Conservation (phyloP, 2,797 vertebrate species). For the Apodemus agrarius region DNA sequence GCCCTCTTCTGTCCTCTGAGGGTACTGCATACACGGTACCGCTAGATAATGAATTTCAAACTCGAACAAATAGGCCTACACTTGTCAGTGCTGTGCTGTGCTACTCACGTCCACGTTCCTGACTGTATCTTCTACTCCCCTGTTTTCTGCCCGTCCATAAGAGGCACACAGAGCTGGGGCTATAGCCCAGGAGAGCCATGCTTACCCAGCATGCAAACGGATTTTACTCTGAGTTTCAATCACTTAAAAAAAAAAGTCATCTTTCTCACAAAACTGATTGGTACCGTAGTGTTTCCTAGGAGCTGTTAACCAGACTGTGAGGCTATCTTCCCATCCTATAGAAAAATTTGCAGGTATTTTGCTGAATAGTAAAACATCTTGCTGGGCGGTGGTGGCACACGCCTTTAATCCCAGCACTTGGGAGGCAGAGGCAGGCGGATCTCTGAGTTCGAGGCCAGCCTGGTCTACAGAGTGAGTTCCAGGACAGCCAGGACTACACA, state of each 20-base stretch:
- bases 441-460: too few species aligned
- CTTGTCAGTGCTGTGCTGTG: background rate
- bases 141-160: background rate
- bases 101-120: background rate
- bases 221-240: background rate
- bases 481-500: too few species aligned
- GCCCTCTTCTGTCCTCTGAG: background rate
- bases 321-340: background rate
- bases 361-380: background rate
- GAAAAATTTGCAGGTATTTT: background rate
- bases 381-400: too few species aligned
- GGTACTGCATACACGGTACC: background rate
- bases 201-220: background rate
- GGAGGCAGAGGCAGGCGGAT: too few species aligned
- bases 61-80: background rate
- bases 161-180: background rate
- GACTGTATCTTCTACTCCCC: background rate
- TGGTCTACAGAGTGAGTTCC: too few species aligned
- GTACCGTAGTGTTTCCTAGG: background rate
- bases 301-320: background rate
- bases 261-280: background rate
- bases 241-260: background rate
- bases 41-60: background rate
- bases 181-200: background rate
- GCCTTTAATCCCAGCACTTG: too few species aligned